Base-by-base conservation (phyloP, 2,888 invertebrate genomes). In the Synergus umbraculus region DNA sequence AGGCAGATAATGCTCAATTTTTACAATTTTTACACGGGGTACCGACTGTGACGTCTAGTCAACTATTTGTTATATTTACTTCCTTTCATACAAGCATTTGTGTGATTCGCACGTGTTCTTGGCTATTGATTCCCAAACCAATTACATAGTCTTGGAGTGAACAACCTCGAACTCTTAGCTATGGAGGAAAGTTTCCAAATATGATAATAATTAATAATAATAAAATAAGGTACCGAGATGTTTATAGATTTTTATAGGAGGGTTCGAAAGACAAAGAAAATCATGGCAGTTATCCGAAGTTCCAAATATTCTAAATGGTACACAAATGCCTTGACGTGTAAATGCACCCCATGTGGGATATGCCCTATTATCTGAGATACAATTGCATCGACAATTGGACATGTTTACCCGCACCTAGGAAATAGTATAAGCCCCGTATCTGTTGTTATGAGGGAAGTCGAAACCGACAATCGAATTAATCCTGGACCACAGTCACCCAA, bases 381-480 rank as follows among this genome's bases (percentile, higher is more conserved):
- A 69, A 69, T 69, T 69, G 69, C 69, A 69, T 69, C 69, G 69
- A 69, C 69, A 69, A 69, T 69, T 69, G 69, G 49, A 69, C 69
- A 69, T 69, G 69, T 69, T 69, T 69, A 69, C 69, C 69, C 49
- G 69, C 69, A 69, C 69, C 29, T 49, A 69, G 49, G 49, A 69
- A 69, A 69, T 69, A 69, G 54, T 46, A 69, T 69, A 69, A 49
- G 49, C 69, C 49, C 69, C 69, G 49, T 69, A 49, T 69, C n/a
- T 69, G 69, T 69, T 69, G 49, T 49, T 44, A 49, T 69, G 76
- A 82, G 83, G 84, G 82, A 85, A 86, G 85, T 86, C 83, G 85
- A 84, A 84, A 86, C 85, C 83, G 82, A 82, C 82, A 82, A 84
- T 83, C 82, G 84, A 83, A 84, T 84, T 83, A 82, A 84, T 82